Evolutionary conservation across 2,113 vertebrate genomes (phyloP).

Genomic region (Psophia crepitans): DNA sequence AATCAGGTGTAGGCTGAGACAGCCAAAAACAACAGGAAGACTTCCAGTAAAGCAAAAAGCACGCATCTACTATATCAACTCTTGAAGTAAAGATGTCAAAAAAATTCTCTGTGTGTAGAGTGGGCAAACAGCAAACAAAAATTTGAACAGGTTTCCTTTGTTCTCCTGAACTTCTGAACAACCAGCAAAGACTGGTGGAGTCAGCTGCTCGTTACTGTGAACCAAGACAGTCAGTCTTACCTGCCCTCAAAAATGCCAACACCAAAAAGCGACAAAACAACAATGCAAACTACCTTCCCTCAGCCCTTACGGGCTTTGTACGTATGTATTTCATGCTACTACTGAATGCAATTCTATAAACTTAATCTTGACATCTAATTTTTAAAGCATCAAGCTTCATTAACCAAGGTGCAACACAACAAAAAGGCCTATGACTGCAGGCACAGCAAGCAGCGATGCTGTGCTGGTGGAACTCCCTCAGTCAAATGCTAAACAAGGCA

Average conservation of each 20-base stretch:
- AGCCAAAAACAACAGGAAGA: slow-evolving; percentile 16
- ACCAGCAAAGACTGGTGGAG: background rate
- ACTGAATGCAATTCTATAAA: background rate
- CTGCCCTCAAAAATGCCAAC: background rate
- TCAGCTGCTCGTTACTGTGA: background rate
- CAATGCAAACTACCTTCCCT: background rate
- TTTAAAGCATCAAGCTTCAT: background rate
- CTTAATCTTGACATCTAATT: background rate
- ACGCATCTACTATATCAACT: background rate
- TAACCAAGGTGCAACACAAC: background rate
- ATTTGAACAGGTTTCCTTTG: background rate
- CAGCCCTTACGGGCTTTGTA: background rate
- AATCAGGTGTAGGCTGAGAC: background rate
- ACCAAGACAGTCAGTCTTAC: background rate
- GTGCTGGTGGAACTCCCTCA: background rate
- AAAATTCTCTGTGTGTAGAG: background rate
- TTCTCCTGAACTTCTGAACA: background rate
- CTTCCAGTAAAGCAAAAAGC: background rate
- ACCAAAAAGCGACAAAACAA: background rate
- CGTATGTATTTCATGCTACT: rapidly evolving
- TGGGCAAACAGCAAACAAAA: background rate
- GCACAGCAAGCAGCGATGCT: background rate
- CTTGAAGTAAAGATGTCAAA: background rate
- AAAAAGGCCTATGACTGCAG: background rate
- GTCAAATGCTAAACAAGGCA: background rate